Percentiles rank a stretch among this genome's conserved stretches.
Evolutionary conservation across 2,797 vertebrate species (phyloP).

Genomic region (Fratercula arctica): DNA sequence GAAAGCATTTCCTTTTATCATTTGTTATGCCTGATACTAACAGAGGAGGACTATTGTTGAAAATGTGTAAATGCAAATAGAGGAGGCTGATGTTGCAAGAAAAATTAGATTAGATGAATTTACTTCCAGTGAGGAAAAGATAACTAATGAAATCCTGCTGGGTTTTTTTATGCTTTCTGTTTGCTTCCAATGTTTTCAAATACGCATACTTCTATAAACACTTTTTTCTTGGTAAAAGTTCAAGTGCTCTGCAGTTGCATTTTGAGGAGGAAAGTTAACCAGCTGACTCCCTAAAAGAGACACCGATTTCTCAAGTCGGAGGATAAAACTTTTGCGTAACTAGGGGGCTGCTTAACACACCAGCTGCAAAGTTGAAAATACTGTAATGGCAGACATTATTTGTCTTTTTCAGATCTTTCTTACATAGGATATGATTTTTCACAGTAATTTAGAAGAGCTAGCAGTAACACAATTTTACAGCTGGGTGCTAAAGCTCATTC

Average conservation of each 20-base stretch:
- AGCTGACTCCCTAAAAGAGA: not conserved
- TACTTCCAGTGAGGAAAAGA: not conserved
- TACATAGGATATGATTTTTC: not conserved
- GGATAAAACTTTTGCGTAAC: not conserved
- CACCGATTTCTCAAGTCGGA: not conserved
- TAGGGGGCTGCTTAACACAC: not conserved
- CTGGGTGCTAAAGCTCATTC: not conserved
- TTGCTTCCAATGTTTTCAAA: not conserved
- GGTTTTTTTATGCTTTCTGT: not conserved
- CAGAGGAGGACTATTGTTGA: not conserved
- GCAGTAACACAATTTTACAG: not conserved
- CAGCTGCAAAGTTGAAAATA: not conserved
- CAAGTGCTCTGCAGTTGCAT: not conserved
- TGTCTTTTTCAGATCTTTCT: not conserved
- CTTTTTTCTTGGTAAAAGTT: not conserved
- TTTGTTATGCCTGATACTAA: not conserved
- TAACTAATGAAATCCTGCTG: not conserved
- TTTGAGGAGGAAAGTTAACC: not conserved
- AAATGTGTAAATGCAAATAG: not conserved
- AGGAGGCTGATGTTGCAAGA: slow-evolving; percentile 3
- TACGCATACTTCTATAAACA: not conserved
- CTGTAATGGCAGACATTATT: no score
- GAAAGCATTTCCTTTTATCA: not conserved
- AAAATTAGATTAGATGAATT: not conserved
- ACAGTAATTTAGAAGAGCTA: not conserved